Percentiles rank a stretch among this genome's conserved stretches.
phyloP scores from a whole-genome alignment of 2,113 vertebrate species.

The Ginglymostoma cirratum region DNA sequence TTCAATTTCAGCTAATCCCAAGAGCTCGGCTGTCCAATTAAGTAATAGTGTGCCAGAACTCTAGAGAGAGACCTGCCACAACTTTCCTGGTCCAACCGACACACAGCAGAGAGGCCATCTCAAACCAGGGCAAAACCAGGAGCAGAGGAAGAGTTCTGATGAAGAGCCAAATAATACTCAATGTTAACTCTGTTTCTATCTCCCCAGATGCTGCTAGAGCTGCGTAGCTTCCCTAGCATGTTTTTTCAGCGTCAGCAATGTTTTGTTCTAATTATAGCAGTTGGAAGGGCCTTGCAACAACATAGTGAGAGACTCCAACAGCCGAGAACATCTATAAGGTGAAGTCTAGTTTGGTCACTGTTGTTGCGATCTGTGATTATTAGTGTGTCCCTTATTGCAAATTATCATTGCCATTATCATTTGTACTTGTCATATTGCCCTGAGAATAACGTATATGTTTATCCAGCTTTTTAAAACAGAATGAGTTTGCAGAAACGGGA shows the following conservation, averaged over 20 bases:
- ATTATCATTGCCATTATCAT: neutral
- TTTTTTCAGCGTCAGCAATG: too few species aligned
- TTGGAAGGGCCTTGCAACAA: neutral
- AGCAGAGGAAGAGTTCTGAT: neutral
- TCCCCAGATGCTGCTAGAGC: too few species aligned
- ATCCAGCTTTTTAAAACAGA: neutral
- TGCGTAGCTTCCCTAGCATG: too few species aligned
- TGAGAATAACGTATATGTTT: neutral
- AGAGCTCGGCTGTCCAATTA: neutral
- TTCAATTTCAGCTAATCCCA: neutral
- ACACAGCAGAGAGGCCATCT: neutral
- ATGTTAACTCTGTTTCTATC: too few species aligned
- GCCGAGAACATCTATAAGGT: neutral
- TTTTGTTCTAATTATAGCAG: too few species aligned
- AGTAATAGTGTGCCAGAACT: neutral
- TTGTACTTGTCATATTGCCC: neutral
- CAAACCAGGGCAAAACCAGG: neutral
- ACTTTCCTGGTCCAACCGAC: neutral
- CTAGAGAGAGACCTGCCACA: neutral
- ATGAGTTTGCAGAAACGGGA: neutral
- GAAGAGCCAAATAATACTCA: too few species aligned
- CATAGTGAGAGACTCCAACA: neutral
- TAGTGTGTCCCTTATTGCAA: neutral
- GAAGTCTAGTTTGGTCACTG: neutral
- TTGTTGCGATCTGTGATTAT: neutral